Conservation (phyloP, 2,113 vertebrate species). For the Thermophis baileyi region DNA sequence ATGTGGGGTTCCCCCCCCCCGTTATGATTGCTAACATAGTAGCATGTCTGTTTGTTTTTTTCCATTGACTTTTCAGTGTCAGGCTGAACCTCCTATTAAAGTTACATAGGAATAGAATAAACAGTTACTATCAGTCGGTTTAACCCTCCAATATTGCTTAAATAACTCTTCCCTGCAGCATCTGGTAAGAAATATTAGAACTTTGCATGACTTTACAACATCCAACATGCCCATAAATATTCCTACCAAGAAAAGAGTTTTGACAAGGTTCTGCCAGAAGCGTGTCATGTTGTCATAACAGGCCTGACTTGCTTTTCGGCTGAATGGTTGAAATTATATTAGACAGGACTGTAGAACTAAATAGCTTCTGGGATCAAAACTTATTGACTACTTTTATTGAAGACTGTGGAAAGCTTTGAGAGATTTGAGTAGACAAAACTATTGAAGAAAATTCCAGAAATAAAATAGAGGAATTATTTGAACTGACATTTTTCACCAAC, state of each 20-base stretch:
- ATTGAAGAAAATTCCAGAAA: neutral
- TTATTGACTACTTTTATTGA: neutral
- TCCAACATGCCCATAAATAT: neutral
- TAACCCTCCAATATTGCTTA: neutral
- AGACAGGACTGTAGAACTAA: neutral
- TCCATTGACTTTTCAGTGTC: neutral
- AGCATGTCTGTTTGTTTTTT: neutral
- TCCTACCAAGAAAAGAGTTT: neutral
- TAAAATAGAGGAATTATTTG: neutral
- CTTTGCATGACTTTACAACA: neutral
- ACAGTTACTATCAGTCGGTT: neutral
- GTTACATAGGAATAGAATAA: neutral
- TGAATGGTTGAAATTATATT: neutral
- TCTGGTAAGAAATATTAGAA: neutral
- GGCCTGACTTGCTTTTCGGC: neutral
- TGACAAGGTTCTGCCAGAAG: neutral
- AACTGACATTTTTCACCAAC: neutral
- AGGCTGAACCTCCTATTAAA: conserved; percentile 10
- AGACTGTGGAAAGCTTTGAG: neutral
- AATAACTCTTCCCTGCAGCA: neutral
- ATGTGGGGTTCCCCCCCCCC: neutral
- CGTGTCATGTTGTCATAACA: too few relatives aligned
- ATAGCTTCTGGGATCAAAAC: neutral
- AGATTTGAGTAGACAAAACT: neutral
- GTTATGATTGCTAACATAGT: conserved; percentile 28